Evolutionary conservation across 64 coral and sea anemone species (phyloP), one percentile per base, ranked within the genome.

Genomic region (Astreopora myriophthalma): DNA sequence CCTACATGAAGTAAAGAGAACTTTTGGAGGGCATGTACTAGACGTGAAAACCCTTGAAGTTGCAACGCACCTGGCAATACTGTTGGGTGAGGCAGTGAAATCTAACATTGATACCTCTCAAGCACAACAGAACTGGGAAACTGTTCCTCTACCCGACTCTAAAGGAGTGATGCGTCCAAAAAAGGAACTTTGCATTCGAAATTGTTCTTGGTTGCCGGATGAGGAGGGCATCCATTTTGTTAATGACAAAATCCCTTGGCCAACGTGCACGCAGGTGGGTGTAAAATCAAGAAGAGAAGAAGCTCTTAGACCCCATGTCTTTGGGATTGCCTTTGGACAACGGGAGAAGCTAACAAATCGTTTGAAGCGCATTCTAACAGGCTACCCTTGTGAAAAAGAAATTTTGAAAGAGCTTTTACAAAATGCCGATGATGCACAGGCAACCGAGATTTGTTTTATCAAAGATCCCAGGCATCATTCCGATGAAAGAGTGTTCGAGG

Each of bases 391-490:
- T 60, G 89, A 86, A 26, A 91, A 90, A 51, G 89, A 89, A 82
- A 92, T 98, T 25, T 74, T 98, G 38, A 98, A 98, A 85, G 96
- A 98, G 33, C 89, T 98, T 78, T 68, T 95, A 25, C 93, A 98
- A 79, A 98, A 98, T 24, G 96, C 96, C 26, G 96, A 98, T 33
- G 96, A 98, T 77, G 93, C 96, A 9, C 75, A 98, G 83, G 96
- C 96, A 42, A 95, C 78, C 13, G 91, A 93, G 74, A 92, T 98
- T 33, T 96, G 27, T 73, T 96, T 96, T 27, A 89, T 96, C n/a
- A 85, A 81, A 28, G 95, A 96, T 34, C 87, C 87, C 2, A 71
- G 95, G 10, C 73, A 87, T 0, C 95, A 97, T 48, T 80, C 27
- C 28, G 16, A 66, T 9, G 32, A 94, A 30, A 52, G 67, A 19